phyloP scores from a whole-genome alignment of 2,113 vertebrate genomes.

The Phocoena sinus region DNA sequence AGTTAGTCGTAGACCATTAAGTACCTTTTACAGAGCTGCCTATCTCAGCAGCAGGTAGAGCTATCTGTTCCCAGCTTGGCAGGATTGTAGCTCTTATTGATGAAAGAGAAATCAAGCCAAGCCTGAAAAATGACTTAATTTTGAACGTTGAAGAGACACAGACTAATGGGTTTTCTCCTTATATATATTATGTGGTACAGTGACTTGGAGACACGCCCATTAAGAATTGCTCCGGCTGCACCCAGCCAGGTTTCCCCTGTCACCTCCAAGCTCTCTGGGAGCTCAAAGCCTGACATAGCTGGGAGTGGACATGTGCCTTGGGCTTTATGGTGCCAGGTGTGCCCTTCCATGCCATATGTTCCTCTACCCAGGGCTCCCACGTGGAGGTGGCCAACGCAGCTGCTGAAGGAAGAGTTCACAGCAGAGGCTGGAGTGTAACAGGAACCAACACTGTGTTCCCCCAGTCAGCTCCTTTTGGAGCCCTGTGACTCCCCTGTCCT shows the following conservation, averaged over 20 bases:
- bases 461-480: background rate
- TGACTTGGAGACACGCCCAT: background rate
- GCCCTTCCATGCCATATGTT: background rate
- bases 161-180: constrained; percentile 24
- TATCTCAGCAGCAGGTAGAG: background rate
- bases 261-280: background rate
- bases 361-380: background rate
- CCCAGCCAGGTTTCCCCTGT: background rate
- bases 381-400: background rate
- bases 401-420: background rate
- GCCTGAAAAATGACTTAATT: constrained; percentile 57
- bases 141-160: constrained; percentile 2
- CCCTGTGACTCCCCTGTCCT: background rate
- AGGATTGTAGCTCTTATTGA: constrained; percentile 52
- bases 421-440: background rate
- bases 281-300: background rate
- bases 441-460: accelerated
- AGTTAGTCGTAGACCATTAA: no score
- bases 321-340: background rate
- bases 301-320: background rate
- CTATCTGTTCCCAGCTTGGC: constrained; percentile 25
- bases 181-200: background rate
- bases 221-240: background rate
- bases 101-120: constrained; percentile 49
- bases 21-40: background rate